Evolutionary conservation across 1,140 invertebrate genomes (phyloP).

Genomic region (Drosophila lini): DNA sequence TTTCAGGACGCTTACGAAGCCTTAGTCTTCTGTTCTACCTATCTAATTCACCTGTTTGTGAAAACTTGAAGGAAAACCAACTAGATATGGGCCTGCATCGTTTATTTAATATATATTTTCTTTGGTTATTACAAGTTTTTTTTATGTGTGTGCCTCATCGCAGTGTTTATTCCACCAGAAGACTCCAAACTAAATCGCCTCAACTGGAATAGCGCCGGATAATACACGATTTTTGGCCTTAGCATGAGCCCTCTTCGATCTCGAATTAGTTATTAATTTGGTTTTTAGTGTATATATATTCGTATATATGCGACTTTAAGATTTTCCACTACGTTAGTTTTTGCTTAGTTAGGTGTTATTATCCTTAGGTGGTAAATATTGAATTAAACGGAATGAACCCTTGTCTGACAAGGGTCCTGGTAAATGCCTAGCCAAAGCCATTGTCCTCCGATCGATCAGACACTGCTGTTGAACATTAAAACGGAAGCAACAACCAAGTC

Average conservation of each 20-base stretch:
- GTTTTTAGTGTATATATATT: conserved; percentile 38
- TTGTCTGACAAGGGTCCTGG: conserved; percentile 29
- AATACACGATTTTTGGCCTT: conserved; percentile 1
- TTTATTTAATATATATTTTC: conserved; percentile 33
- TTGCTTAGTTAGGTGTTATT: conserved; percentile 31
- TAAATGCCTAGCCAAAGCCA: conserved; percentile 31
- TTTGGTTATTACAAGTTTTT: conserved; percentile 28
- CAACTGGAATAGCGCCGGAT: background rate
- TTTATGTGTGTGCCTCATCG: conserved; percentile 14
- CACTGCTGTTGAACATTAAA: conserved; percentile 31
- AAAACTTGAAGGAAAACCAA: conserved; percentile 1
- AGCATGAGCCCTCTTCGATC: background rate
- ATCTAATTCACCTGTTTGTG: background rate
- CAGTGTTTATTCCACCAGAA: too few species aligned
- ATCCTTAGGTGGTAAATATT: conserved; percentile 16
- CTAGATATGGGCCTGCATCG: conserved; percentile 30
- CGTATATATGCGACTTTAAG: conserved; percentile 35
- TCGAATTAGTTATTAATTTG: conserved; percentile 9
- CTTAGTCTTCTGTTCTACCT: too few species aligned
- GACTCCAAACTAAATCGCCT: too few species aligned
- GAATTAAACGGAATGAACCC: conserved; percentile 22
- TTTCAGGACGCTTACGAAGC: too few species aligned
- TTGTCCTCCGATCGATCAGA: conserved; percentile 15
- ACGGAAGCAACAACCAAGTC: conserved; percentile 7
- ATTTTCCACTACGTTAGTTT: conserved; percentile 55